Conservation (phyloP, 2,888 invertebrate genomes). For the Prosopocoilus inquinatus region DNA sequence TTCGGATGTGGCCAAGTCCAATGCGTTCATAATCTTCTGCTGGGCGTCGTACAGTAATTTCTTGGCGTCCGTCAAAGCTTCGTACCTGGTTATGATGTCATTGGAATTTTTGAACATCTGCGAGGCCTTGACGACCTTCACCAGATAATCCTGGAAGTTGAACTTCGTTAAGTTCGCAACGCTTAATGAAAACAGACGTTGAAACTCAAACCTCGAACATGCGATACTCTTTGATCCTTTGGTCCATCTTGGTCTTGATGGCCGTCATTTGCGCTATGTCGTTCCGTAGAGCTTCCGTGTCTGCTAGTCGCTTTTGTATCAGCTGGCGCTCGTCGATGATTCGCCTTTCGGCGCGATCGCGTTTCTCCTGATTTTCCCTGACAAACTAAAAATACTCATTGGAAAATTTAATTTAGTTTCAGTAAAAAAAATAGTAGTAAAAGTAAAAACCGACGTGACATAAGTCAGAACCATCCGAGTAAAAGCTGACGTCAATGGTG, state of each 20-base stretch:
- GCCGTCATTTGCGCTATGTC: constrained; percentile 54
- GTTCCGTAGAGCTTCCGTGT: constrained; percentile 54
- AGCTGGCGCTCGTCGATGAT: constrained; percentile 57
- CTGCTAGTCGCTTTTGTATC: constrained; percentile 52
- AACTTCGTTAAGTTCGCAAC: too few relatives aligned
- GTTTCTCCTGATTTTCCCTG: constrained; percentile 64
- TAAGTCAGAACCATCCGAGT: too few relatives aligned
- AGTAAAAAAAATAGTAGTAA: neutral
- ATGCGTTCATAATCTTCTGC: constrained; percentile 55
- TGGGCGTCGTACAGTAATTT: constrained; percentile 56
- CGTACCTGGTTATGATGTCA: constrained; percentile 64
- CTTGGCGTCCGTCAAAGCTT: constrained; percentile 62
- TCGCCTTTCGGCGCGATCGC: constrained; percentile 60
- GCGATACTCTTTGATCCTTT: constrained; percentile 57
- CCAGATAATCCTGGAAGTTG: constrained; percentile 54
- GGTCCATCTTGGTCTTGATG: constrained; percentile 57
- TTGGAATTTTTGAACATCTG: constrained; percentile 59
- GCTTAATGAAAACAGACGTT: neutral
- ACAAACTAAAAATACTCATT: constrained; percentile 54
- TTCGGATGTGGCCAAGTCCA: constrained; percentile 59
- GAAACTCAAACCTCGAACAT: constrained; percentile 55
- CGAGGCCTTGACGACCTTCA: constrained; percentile 56
- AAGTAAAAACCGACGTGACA: too few relatives aligned
- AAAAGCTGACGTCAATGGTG: too few relatives aligned
- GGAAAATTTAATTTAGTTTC: constrained; percentile 4